Evolutionary conservation across 2,797 vertebrate genomes (phyloP).

Genomic region (Anguilla obscura): DNA sequence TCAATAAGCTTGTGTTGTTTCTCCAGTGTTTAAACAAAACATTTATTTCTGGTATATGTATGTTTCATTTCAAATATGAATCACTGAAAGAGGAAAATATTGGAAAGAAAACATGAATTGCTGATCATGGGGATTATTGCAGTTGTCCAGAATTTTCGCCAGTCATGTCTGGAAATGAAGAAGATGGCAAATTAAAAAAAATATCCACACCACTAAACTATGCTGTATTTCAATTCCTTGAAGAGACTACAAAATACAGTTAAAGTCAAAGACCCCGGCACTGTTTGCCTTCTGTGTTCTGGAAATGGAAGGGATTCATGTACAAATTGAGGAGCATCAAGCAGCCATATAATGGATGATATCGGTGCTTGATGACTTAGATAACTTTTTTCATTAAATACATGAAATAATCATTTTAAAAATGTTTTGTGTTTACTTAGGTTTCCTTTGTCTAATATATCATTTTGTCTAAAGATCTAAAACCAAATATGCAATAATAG

Average conservation of each 20-base stretch:
- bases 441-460: too few relatives aligned
- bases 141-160: too few relatives aligned
- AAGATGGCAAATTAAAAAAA: background rate
- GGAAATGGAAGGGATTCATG: background rate
- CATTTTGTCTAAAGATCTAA: too few relatives aligned
- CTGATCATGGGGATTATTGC: too few relatives aligned
- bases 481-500: too few relatives aligned
- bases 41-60: background rate
- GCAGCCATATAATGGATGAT: too few relatives aligned
- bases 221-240: background rate
- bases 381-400: too few relatives aligned
- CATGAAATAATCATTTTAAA: too few relatives aligned
- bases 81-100: background rate
- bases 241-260: background rate
- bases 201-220: slow-evolving; percentile 8
- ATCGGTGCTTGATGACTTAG: too few relatives aligned
- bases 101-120: background rate
- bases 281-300: background rate
- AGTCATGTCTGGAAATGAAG: too few relatives aligned
- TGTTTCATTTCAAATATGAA: too few relatives aligned
- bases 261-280: background rate
- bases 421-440: too few relatives aligned
- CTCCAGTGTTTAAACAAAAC: background rate
- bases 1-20: background rate
- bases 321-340: background rate